These are phyloP conservation scores for Diabrotica balteata DNA, from an alignment of 2,888 invertebrate species.

Conservation along the genomic window DNA sequence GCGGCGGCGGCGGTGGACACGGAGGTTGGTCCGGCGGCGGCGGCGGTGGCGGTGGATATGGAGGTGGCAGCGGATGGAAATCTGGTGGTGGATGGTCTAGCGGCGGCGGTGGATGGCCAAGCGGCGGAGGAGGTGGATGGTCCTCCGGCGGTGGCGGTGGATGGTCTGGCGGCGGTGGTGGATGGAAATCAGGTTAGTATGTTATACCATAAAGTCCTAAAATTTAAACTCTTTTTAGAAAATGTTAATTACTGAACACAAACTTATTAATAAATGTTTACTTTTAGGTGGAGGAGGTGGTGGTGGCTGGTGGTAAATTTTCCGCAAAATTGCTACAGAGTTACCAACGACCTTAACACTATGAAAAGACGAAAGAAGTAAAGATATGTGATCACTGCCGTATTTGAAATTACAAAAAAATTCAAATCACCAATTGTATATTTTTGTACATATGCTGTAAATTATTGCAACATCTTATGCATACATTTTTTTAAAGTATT, in stretches of 20 bases:
- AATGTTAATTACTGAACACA: neutral
- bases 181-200: constrained; percentile 29
- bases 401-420: constrained; percentile 8
- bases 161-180: constrained; percentile 22
- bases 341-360: neutral
- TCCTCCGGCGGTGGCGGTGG: constrained; percentile 23
- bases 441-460: constrained; percentile 35
- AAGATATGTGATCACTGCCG: constrained; percentile 24
- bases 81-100: constrained; percentile 32
- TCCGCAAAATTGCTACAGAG: neutral
- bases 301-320: constrained; percentile 36
- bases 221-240: too few relatives aligned
- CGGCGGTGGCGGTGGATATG: constrained; percentile 29
- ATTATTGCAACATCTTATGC: constrained; percentile 24
- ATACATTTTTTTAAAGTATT: constrained; percentile 19
- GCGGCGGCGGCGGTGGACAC: constrained; percentile 39
- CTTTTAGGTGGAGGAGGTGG: constrained; percentile 33
- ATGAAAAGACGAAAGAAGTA: constrained; percentile 8
- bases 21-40: constrained; percentile 31
- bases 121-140: constrained; percentile 16
- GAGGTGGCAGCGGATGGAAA: constrained; percentile 29
- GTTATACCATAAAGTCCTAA: neutral
- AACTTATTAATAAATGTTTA: neutral
- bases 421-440: constrained; percentile 21
- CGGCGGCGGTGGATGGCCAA: constrained; percentile 28